Percentiles rank a stretch among this genome's conserved stretches.
These are phyloP conservation scores for Tachysurus fulvidraco DNA, from an alignment of 2,113 vertebrate genomes.

Conservation along the genomic window DNA sequence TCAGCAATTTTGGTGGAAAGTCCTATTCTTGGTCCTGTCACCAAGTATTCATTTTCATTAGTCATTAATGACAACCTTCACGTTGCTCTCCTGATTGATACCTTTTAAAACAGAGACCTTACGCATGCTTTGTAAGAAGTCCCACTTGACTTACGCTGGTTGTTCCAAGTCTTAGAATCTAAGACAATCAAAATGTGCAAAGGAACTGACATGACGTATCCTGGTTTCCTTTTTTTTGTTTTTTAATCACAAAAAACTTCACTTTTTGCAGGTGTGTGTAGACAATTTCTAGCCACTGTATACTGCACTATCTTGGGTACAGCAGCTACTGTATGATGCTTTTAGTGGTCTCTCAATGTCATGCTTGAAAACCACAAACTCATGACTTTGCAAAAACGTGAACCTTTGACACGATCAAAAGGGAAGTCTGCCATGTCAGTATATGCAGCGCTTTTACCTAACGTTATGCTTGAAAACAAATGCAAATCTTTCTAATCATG, in stretches of 20 bases:
- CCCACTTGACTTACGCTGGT: background rate
- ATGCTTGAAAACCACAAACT: background rate
- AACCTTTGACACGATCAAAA: background rate
- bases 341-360: background rate
- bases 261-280: background rate
- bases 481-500: background rate
- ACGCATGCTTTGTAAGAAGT: background rate
- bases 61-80: background rate
- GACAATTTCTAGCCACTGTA: background rate
- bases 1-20: background rate
- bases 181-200: background rate
- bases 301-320: background rate
- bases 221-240: background rate
- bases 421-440: too few relatives aligned
- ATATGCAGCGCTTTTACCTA: background rate
- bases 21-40: background rate
- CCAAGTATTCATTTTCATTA: background rate
- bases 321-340: background rate
- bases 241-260: background rate
- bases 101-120: background rate
- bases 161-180: background rate
- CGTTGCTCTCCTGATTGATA: background rate
- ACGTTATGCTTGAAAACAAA: background rate
- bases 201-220: background rate
- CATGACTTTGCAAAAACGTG: background rate